These are phyloP conservation scores for Drosophila rellima DNA, from an alignment of 2,888 invertebrate genomes.

Conservation along the genomic window DNA sequence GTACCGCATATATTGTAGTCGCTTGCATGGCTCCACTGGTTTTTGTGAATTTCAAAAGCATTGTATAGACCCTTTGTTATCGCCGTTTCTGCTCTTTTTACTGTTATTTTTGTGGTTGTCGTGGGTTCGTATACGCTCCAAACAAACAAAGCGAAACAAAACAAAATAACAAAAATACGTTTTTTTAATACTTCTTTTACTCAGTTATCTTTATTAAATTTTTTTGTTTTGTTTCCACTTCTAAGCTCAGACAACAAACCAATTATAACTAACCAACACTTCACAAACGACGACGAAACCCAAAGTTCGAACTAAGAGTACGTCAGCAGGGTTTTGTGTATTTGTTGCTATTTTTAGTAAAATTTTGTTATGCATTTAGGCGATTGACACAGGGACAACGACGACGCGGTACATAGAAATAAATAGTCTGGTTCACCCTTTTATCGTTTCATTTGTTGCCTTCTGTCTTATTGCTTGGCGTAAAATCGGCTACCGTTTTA, in stretches of 20 bases:
- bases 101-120: conserved; percentile 22
- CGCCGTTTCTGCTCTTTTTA: conserved; percentile 18
- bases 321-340: conserved; percentile 50
- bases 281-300: conserved; percentile 37
- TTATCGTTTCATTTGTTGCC: conserved; percentile 10
- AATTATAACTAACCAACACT: conserved; percentile 32
- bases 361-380: conserved; percentile 38
- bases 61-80: conserved; percentile 49
- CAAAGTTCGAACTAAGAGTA: conserved; percentile 41
- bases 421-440: conserved; percentile 23
- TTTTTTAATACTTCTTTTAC: conserved; percentile 16
- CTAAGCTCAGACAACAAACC: conserved; percentile 34
- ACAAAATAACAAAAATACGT: conserved; percentile 9
- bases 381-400: conserved; percentile 36
- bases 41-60: conserved; percentile 83
- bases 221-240: conserved; percentile 15
- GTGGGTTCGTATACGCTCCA: conserved; percentile 2
- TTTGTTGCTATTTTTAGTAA: conserved; percentile 80
- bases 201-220: conserved; percentile 3
- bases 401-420: conserved; percentile 18
- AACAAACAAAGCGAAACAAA: conserved; percentile 18
- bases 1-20: conserved; percentile 71
- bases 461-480: conserved; percentile 9
- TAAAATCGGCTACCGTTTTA: conserved; percentile 4
- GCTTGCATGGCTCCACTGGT: conserved; percentile 73